Evolutionary conservation across 2,888 invertebrate genomes (phyloP).

Genomic region (Acanthoscelides obtectus): DNA sequence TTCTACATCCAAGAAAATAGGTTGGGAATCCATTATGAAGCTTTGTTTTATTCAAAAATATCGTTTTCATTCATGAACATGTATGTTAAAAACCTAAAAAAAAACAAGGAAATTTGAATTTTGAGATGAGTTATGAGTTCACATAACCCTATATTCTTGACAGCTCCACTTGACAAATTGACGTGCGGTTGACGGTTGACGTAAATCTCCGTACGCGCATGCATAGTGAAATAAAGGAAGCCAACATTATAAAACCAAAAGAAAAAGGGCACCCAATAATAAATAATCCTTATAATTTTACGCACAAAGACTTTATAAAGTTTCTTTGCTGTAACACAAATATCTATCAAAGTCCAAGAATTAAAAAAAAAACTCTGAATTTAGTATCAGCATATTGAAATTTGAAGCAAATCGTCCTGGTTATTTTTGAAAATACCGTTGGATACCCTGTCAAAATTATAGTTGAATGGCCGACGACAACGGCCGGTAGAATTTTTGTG

Average conservation of each 20-base stretch:
- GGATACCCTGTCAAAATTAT: not conserved
- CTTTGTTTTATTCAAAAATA: not conserved
- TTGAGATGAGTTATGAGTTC: not conserved
- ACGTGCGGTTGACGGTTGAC: not conserved
- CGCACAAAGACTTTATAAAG: not conserved
- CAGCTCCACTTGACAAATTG: not conserved
- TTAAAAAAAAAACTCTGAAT: not conserved
- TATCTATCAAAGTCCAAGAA: too few relatives aligned
- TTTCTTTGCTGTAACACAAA: not conserved
- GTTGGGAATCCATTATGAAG: constrained; percentile 24
- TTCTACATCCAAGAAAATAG: constrained; percentile 55
- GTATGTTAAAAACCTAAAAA: not conserved
- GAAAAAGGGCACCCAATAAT: too few relatives aligned
- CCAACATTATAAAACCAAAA: not conserved
- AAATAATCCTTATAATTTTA: not conserved
- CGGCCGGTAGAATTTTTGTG: not conserved
- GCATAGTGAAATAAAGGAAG: not conserved
- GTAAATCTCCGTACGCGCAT: not conserved
- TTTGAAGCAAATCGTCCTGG: not conserved
- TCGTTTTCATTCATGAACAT: not conserved
- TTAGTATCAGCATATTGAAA: not conserved
- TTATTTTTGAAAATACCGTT: not conserved
- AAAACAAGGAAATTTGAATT: not conserved
- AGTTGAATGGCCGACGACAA: not conserved
- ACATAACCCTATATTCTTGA: not conserved